Base-by-base conservation (phyloP, 2,797 vertebrate genomes). In the Rallus crepitans region DNA sequence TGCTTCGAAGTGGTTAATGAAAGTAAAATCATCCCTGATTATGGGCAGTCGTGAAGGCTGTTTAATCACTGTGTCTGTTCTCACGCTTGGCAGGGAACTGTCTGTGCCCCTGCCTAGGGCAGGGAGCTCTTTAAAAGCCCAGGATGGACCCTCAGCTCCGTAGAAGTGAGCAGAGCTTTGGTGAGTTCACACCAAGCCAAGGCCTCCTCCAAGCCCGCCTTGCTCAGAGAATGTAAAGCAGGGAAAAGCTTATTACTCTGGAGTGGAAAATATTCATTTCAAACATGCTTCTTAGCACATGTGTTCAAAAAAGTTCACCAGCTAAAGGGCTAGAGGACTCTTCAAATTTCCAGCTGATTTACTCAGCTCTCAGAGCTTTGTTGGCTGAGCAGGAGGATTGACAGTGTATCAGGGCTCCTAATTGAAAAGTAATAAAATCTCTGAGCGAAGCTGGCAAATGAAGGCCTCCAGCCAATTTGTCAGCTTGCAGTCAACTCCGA, bases 341-440 rank as follows among this genome's bases (percentile, higher is more conserved):
- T 95, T 94, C 79, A 94, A 81, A 95, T 94, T 85, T 80, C 63
- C 92, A 94, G 93, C 71, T 72, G 95, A 87, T 94, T 96, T 97
- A 95, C 94, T 96, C 96, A 1, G 63, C 92, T 94, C 93, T 82
- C 53, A 19, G 78, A 89, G 96, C 47, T 91, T 94, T 68, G 37
- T 90, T 96, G 89, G 93, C 95, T 93, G 91, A 95, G 69, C 86
- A 31, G 82, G 91, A 96, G 92, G 96, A 96, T 96, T 97, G 97
- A 98, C 96, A 56, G 90, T 97, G 89, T 94, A 94, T 94, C 88
- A 65, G 92, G 96, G 87, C 94, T 97, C 64, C 76, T 97, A 97
- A 98, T 96, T 95, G 95, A 97, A 96, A 96, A 97, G 95, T 95
- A 94, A 93, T 97, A 95, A 97, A 97, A 96, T 95, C 94, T 95